Conservation (phyloP, 1,140 invertebrate species). For the Hormaphis cornu region DNA sequence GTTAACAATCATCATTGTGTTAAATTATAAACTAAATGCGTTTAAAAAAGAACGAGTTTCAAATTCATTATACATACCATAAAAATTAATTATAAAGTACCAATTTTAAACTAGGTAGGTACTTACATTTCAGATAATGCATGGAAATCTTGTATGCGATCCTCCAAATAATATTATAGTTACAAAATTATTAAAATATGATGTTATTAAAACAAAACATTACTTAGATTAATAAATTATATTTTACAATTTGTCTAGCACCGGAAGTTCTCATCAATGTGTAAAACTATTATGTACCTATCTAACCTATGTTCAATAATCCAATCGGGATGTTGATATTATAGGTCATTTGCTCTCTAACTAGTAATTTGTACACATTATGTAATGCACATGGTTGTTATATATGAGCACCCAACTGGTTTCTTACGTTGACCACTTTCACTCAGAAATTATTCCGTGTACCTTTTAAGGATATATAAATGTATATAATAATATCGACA, state of each 20-base stretch:
- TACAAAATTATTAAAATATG: too few relatives aligned
- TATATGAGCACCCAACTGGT: constrained; percentile 29
- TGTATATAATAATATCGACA: background rate
- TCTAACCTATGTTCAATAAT: constrained; percentile 21
- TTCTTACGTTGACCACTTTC: constrained; percentile 31
- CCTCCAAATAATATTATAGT: too few relatives aligned
- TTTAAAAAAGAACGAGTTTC: too few relatives aligned
- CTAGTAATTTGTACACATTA: constrained; percentile 21
- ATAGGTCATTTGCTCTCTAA: constrained; percentile 15
- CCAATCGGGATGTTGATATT: constrained; percentile 2
- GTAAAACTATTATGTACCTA: background rate
- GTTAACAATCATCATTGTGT: too few relatives aligned
- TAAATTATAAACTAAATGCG: too few relatives aligned
- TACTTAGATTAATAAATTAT: background rate
- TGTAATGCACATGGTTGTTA: constrained; percentile 17
- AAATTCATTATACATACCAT: too few relatives aligned
- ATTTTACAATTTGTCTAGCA: background rate
- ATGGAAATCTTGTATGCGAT: too few relatives aligned
- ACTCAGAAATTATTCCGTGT: constrained; percentile 19
- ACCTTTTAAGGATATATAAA: constrained; percentile 13
- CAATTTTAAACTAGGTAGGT: too few relatives aligned
- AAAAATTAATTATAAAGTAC: too few relatives aligned
- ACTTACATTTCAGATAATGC: too few relatives aligned
- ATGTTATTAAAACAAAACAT: too few relatives aligned
- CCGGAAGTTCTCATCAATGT: constrained; percentile 11